These are phyloP conservation scores for Fragum fragum DNA, from an alignment of 2,888 invertebrate genomes.

Conservation along the genomic window DNA sequence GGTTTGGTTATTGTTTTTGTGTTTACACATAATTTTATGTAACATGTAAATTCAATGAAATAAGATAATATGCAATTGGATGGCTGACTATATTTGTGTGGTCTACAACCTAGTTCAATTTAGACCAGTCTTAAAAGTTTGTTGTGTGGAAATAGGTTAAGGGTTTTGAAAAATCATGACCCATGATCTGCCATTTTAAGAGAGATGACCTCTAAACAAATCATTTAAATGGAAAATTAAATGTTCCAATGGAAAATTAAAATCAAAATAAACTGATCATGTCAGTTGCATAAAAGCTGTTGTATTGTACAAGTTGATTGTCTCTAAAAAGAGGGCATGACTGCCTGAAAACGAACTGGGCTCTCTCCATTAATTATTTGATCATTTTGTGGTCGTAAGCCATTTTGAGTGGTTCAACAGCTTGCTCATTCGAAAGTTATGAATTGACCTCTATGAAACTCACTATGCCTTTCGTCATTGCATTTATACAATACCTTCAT, in stretches of 20 bases:
- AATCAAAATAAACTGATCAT: background rate
- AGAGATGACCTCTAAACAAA: background rate
- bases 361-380: conserved; percentile 4
- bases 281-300: background rate
- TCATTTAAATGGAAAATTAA: conserved; percentile 2
- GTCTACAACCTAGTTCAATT: no score
- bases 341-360: background rate
- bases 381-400: conserved; percentile 12
- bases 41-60: no score
- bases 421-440: background rate
- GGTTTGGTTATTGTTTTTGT: no score
- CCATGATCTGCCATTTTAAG: background rate
- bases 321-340: background rate
- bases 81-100: no score
- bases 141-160: background rate
- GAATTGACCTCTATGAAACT: no score
- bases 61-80: no score
- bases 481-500: no score
- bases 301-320: background rate
- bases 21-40: no score
- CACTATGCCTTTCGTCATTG: no score
- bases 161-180: background rate
- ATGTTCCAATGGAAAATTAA: background rate
- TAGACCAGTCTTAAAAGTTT: no score
- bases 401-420: background rate